These are phyloP conservation scores for Pogonocherus hispidulus DNA, from an alignment of 2,888 invertebrate genomes.

Conservation along the genomic window DNA sequence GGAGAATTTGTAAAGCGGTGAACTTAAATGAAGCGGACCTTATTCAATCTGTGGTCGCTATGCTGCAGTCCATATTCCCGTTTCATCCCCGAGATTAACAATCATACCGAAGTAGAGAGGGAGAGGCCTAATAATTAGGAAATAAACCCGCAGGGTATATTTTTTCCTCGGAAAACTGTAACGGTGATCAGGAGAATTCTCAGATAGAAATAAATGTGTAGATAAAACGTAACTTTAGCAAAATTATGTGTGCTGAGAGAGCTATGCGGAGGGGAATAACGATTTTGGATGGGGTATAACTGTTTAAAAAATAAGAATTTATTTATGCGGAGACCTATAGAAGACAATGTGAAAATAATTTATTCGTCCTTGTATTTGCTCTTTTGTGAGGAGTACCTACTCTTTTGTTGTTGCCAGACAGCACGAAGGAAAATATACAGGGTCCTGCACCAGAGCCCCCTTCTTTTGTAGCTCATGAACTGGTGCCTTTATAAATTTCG, in stretches of 20 bases:
- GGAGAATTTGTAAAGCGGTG: conserved; percentile 23
- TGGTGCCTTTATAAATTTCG: too few relatives aligned
- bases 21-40: conserved; percentile 10
- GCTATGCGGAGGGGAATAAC: not conserved
- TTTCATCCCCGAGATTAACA: conserved; percentile 16
- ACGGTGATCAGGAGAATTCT: conserved; percentile 15
- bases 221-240: conserved; percentile 15
- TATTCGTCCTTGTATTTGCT: not conserved
- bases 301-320: not conserved
- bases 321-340: not conserved
- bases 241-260: conserved; percentile 14
- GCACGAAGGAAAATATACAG: too few relatives aligned
- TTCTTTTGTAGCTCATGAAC: too few relatives aligned
- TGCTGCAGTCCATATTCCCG: conserved; percentile 2
- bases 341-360: not conserved
- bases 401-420: too few relatives aligned
- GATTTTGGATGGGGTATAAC: not conserved
- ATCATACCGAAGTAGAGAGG: conserved; percentile 20
- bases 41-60: conserved; percentile 19
- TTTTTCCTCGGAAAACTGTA: conserved; percentile 10
- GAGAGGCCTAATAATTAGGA: conserved; percentile 24
- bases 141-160: conserved; percentile 19
- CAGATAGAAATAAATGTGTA: conserved; percentile 22
- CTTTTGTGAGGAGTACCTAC: not conserved
- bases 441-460: too few relatives aligned